These are phyloP conservation scores for Chesias legatella DNA, from an alignment of 2,888 invertebrate genomes.

Conservation along the genomic window DNA sequence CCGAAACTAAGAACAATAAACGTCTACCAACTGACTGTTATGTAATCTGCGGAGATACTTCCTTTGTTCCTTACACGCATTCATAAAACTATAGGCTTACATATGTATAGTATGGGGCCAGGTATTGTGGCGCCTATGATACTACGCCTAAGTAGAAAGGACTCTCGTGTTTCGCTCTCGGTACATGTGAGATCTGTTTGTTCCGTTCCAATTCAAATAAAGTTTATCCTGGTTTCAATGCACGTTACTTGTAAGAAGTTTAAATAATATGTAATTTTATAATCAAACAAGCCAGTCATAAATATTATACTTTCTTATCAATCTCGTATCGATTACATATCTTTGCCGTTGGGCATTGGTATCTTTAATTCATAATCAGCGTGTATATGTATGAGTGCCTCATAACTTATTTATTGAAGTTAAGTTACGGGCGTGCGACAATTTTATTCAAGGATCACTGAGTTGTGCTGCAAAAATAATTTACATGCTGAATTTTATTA, in stretches of 20 bases:
- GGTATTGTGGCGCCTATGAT: conserved; percentile 40
- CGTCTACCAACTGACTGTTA: conserved; percentile 36
- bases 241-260: too few species aligned
- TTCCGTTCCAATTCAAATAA: too few species aligned
- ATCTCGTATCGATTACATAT: too few species aligned
- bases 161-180: neutral
- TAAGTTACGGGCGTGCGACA: conserved; percentile 33
- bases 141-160: too few species aligned
- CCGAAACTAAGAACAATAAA: conserved; percentile 63
- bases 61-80: conserved; percentile 69
- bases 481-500: conserved; percentile 19
- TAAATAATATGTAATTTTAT: too few species aligned
- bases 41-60: conserved; percentile 44
- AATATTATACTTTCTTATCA: too few species aligned
- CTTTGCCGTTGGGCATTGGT: conserved; percentile 21
- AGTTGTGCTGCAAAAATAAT: conserved; percentile 28
- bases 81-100: conserved; percentile 7
- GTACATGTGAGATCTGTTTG: too few species aligned
- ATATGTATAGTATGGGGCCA: conserved; percentile 23
- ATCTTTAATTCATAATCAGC: conserved; percentile 34
- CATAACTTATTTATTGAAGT: conserved; percentile 34
- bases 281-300: too few species aligned
- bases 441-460: conserved; percentile 43
- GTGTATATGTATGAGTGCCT: too few species aligned
- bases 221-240: too few species aligned